Evolutionary conservation across 2,888 invertebrate species (phyloP).

Genomic region (Phorcus lineatus): DNA sequence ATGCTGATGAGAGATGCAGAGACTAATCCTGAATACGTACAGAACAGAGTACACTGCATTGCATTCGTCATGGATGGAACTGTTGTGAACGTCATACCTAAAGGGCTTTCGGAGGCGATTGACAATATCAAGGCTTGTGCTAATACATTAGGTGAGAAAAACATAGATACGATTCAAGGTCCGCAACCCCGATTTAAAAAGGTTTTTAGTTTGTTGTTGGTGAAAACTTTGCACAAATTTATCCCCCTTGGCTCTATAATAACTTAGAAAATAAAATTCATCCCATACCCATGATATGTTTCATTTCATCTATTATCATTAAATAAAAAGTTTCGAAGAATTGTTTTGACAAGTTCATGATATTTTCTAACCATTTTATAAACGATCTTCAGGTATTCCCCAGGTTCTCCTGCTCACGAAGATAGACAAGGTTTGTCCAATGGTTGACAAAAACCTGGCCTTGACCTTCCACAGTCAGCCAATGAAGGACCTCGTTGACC

Average conservation of each 20-base stretch:
- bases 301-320: too few species aligned
- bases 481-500: background rate
- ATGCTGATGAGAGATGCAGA: too few species aligned
- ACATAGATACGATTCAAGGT: too few species aligned
- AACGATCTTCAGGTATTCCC: background rate
- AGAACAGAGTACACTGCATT: constrained; percentile 21
- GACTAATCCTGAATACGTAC: background rate
- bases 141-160: background rate
- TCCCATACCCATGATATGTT: too few species aligned
- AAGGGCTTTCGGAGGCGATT: background rate
- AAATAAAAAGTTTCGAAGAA: too few species aligned
- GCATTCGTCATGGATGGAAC: constrained; percentile 27
- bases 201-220: too few species aligned
- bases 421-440: background rate
- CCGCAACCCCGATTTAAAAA: too few species aligned
- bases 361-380: too few species aligned
- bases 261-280: too few species aligned
- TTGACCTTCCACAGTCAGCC: background rate
- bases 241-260: too few species aligned
- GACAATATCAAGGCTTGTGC: background rate
- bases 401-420: background rate
- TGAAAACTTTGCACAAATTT: too few species aligned
- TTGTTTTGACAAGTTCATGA: too few species aligned
- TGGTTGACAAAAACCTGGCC: background rate
- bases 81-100: constrained; percentile 11